These are phyloP conservation scores for Leptatherina wallacei DNA, from an alignment of 2,797 vertebrate species.

Conservation along the genomic window DNA sequence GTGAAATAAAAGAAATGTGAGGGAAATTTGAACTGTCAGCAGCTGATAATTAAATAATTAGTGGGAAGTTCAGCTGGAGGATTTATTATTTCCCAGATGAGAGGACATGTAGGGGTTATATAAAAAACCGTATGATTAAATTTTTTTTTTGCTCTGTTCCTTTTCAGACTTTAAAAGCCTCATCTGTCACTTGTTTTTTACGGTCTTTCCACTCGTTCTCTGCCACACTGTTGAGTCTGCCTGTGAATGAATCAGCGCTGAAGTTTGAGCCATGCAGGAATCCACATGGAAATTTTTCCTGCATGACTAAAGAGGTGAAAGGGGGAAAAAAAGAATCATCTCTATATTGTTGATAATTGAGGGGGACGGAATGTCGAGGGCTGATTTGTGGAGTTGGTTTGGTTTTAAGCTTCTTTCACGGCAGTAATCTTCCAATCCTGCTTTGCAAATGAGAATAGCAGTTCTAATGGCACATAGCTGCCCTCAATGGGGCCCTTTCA, in stretches of 20 bases:
- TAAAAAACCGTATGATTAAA: slow-evolving; percentile 7
- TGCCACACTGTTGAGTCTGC: slow-evolving; percentile 24
- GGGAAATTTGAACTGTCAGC: not conserved
- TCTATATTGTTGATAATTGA: slow-evolving; percentile 68
- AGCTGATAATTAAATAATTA: not conserved
- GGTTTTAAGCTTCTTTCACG: slow-evolving; percentile 60
- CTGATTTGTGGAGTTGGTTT: slow-evolving; percentile 57
- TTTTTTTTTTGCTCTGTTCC: slow-evolving; percentile 21
- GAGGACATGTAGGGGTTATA: slow-evolving; percentile 36
- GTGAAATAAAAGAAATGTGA: slow-evolving; percentile 3
- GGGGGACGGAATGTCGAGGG: slow-evolving; percentile 46
- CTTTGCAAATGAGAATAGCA: slow-evolving; percentile 61
- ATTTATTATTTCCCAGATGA: slow-evolving; percentile 30
- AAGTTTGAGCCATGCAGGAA: slow-evolving; percentile 52
- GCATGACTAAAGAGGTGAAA: slow-evolving; percentile 51
- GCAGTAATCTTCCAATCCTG: slow-evolving; percentile 61
- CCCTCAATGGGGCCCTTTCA: slow-evolving; percentile 66
- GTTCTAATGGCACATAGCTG: slow-evolving; percentile 79
- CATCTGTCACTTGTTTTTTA: slow-evolving; percentile 50
- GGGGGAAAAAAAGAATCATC: slow-evolving; percentile 23
- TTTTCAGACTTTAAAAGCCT: slow-evolving; percentile 34
- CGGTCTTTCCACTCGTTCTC: slow-evolving; percentile 45
- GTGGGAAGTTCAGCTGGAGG: slow-evolving; percentile 3
- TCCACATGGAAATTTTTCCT: slow-evolving; percentile 75
- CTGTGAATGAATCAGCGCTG: slow-evolving; percentile 43